Percentiles rank a stretch among this genome's conserved stretches.
These are phyloP conservation scores for Carcinoscorpius rotundicauda DNA, from an alignment of 1,140 invertebrate genomes.

Conservation along the genomic window DNA sequence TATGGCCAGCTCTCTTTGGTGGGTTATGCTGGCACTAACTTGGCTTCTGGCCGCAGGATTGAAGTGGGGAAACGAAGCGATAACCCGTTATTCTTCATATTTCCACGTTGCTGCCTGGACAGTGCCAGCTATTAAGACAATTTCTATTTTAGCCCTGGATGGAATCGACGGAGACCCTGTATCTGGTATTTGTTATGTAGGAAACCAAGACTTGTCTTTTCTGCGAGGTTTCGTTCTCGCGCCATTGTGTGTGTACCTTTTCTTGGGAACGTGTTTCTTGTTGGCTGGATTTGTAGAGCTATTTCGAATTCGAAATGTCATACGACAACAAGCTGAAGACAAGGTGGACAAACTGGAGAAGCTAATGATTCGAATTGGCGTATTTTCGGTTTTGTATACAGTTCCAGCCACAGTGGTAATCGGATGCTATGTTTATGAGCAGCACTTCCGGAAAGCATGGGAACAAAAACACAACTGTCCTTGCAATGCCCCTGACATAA, in stretches of 20 bases:
- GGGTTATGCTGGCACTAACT: conserved; percentile 87
- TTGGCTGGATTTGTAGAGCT: conserved; percentile 30
- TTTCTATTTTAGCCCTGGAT: conserved; percentile 60
- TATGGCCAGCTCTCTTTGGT: conserved; percentile 85
- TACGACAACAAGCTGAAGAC: conserved; percentile 33
- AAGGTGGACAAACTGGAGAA: conserved; percentile 29
- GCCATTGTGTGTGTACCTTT: conserved; percentile 52
- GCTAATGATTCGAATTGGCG: conserved; percentile 33
- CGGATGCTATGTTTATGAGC: conserved; percentile 33
- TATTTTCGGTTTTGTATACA: conserved; percentile 36
- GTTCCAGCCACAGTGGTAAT: conserved; percentile 34
- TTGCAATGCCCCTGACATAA: conserved; percentile 30
- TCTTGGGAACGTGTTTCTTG: conserved; percentile 31
- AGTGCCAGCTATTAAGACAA: conserved; percentile 68
- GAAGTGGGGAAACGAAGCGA: conserved; percentile 92
- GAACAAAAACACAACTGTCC: conserved; percentile 40
- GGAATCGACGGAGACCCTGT: conserved; percentile 61
- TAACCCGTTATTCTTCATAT: conserved; percentile 82
- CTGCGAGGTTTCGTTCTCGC: conserved; percentile 70
- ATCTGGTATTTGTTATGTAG: conserved; percentile 45
- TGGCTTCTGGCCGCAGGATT: conserved; percentile 88
- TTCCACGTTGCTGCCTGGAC: conserved; percentile 86
- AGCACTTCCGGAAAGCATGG: conserved; percentile 43
- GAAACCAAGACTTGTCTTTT: conserved; percentile 58
- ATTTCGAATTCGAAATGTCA: conserved; percentile 29